Base-by-base conservation (phyloP, 1,140 invertebrate species). In the Nymphalis io region DNA sequence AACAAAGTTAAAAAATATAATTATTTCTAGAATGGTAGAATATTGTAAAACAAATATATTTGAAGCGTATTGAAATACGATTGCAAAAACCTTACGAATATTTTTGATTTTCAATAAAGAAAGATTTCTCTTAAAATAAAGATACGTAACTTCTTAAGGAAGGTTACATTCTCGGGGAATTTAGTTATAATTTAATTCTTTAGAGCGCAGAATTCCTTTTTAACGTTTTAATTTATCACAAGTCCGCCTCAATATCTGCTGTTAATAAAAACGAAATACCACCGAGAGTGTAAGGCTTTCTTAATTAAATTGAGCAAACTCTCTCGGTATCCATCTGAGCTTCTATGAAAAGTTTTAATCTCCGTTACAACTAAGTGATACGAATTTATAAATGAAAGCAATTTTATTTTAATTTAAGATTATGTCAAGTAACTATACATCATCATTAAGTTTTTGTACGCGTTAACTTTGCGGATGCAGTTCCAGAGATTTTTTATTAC, bases 221-320 rank as follows among this genome's bases (percentile, higher is more conserved):
- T 15, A 42, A 13, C 40, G 40, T 42, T 42, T 13, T 3, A 46
- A 18, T 46, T 6, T 46, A 46, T 46, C 2, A 46, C 5, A 46
- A 16, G 15, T 46, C 3, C 5, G 15, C 13, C 5, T n/a, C n/a
- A 46, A n/a, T 46, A 46, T 46, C 42, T 16, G 4, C 42, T n/a
- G 3, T 46, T 46, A 46, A 46, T 46, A 46, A 46, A 46, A 46
- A 46, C 42, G 42, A 46, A 46, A 18, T 46, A n/a, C n/a, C 13
- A 46, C 5, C 46, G 18, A 20, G 15, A 16, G 46, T 51, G 18
- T 51, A 5, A n/a, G 12, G 16, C 18, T 15, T 20, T 51, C 46
- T 51, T 51, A 20, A 51, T 51, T 51, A 21, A 51, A 51, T 51
- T 51, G 46, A 51, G 16, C 46, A 51, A 20, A 51, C 46, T 51